phyloP scores from a whole-genome alignment of 1,140 invertebrate species.

The Parasteatoda tepidariorum region DNA sequence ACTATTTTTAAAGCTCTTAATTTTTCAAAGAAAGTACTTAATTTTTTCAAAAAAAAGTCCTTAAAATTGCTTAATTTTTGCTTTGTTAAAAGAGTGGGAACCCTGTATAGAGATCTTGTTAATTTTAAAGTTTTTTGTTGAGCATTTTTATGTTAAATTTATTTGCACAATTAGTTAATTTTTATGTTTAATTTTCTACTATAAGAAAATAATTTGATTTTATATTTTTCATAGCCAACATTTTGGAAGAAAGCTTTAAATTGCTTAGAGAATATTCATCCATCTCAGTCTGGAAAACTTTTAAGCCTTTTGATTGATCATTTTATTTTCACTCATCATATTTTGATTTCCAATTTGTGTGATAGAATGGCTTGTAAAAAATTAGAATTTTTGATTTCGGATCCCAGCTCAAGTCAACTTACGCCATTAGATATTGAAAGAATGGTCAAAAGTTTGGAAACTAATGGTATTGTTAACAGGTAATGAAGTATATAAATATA shows the following conservation, averaged over 20 bases:
- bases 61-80: no score
- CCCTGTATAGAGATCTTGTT: no score
- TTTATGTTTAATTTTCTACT: no score
- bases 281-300: constrained; percentile 75
- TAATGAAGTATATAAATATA: constrained; percentile 64
- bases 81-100: no score
- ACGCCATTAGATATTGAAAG: constrained; percentile 73
- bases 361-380: constrained; percentile 75
- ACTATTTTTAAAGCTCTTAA: no score
- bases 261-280: constrained; percentile 77
- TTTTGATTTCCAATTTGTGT: constrained; percentile 74
- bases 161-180: no score
- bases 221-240: constrained; percentile 67
- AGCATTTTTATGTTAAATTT: no score
- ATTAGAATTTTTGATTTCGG: constrained; percentile 75
- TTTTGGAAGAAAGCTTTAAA: constrained; percentile 73
- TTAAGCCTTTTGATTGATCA: constrained; percentile 74
- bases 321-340: constrained; percentile 74
- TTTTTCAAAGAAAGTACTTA: no score
- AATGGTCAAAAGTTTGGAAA: constrained; percentile 72
- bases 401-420: constrained; percentile 73
- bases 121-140: no score
- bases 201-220: no score
- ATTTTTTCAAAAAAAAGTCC: no score
- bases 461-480: constrained; percentile 72